Evolutionary conservation across 2,113 vertebrate species (phyloP).

Genomic region (Beaufortia kweichowensis): DNA sequence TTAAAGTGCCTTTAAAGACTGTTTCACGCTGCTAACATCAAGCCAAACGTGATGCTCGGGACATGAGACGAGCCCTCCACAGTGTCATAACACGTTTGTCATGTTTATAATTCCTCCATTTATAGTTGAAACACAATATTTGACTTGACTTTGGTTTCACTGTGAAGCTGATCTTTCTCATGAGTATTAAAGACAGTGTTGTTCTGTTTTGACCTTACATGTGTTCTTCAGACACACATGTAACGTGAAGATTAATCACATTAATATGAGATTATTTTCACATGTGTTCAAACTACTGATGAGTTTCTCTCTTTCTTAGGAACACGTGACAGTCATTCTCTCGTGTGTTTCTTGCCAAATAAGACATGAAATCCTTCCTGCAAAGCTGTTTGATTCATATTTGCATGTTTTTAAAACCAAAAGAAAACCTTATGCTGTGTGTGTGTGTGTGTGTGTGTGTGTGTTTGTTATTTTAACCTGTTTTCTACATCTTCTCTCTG

Average conservation of each 20-base stretch:
- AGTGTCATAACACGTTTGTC: background rate
- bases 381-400: background rate
- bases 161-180: background rate
- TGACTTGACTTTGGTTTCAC: background rate
- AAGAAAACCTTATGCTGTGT: background rate
- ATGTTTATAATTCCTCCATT: background rate
- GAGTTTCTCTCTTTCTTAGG: background rate
- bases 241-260: background rate
- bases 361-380: background rate
- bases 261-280: background rate
- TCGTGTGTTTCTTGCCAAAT: background rate
- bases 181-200: background rate
- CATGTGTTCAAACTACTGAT: slow-evolving; percentile 23
- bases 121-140: background rate
- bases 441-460: background rate
- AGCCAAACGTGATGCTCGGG: background rate
- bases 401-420: background rate
- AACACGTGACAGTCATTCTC: no score
- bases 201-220: background rate
- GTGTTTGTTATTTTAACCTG: background rate
- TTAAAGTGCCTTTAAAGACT: background rate
- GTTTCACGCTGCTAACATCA: background rate
- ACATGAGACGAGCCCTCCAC: background rate
- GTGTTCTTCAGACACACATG: background rate
- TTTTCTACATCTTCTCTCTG: background rate